Percentiles rank a stretch among this genome's conserved stretches.
phyloP scores from a whole-genome alignment of 92 coral and sea anemone species.

The Metridium senile region DNA sequence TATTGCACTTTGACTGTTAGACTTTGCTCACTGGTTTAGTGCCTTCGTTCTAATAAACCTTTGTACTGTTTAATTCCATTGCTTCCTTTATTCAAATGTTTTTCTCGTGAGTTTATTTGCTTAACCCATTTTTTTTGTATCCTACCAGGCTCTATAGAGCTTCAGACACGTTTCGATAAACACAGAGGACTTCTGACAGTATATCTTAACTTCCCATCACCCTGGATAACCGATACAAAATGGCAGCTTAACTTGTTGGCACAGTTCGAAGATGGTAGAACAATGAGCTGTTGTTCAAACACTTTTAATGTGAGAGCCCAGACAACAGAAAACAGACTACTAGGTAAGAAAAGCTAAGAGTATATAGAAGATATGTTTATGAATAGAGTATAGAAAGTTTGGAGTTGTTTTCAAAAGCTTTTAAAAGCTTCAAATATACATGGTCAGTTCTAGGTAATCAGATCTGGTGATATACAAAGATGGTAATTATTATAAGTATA shows the following conservation, averaged over 20 bases:
- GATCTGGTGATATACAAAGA: too few species aligned
- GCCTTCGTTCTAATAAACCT: background rate
- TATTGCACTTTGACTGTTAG: background rate
- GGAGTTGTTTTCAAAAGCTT: too few species aligned
- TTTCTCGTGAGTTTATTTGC: too few species aligned
- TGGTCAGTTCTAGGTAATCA: too few species aligned
- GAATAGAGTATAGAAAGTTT: too few species aligned
- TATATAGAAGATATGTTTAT: too few species aligned
- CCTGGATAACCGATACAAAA: background rate
- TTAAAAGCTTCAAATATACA: too few species aligned
- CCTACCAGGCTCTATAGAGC: background rate
- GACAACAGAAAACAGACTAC: background rate
- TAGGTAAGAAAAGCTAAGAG: background rate
- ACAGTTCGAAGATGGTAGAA: conserved; percentile 6
- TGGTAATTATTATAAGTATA: too few species aligned
- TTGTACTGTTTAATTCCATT: too few species aligned
- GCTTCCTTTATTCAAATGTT: too few species aligned
- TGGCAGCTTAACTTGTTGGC: background rate
- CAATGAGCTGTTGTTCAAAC: background rate
- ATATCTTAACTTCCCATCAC: conserved; percentile 1
- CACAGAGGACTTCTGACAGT: background rate
- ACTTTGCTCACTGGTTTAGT: background rate
- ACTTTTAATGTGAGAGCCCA: background rate
- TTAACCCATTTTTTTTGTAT: too few species aligned
- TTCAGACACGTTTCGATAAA: background rate